Conservation (phyloP, 2,797 vertebrate species). For the Myotis daubentonii region DNA sequence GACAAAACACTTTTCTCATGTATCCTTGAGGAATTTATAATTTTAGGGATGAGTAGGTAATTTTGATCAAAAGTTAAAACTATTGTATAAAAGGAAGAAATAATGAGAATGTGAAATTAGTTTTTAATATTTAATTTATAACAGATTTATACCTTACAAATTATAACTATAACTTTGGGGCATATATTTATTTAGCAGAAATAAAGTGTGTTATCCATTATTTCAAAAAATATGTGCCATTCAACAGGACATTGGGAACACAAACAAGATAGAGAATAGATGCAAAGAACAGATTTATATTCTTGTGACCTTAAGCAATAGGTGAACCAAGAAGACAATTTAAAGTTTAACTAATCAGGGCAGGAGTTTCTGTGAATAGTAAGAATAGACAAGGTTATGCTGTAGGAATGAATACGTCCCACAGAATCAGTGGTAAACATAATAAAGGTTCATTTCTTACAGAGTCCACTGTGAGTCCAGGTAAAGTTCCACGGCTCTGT, state of each 20-base stretch:
- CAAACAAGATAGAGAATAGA: not conserved
- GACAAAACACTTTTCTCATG: not conserved
- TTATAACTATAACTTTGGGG: not conserved
- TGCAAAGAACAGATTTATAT: not conserved
- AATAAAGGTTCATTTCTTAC: not conserved
- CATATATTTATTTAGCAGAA: slow-evolving; percentile 21
- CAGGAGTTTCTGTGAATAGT: not conserved
- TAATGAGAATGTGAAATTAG: not conserved
- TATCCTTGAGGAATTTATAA: not conserved
- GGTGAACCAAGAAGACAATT: not conserved
- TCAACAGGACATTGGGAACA: not conserved
- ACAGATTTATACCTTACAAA: not conserved
- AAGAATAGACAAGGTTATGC: not conserved
- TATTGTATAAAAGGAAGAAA: slow-evolving; percentile 22
- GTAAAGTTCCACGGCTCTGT: not conserved
- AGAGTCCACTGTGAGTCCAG: not conserved
- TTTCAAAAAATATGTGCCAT: not conserved
- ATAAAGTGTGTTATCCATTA: slow-evolving; percentile 1
- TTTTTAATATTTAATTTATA: not conserved
- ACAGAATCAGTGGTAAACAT: not conserved
- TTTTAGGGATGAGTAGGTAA: not conserved
- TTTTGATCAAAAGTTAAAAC: slow-evolving; percentile 40
- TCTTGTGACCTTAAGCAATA: not conserved
- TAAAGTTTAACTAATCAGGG: not conserved
- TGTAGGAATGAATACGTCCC: not conserved